Percentiles rank a stretch among this genome's conserved stretches.
Conservation (phyloP, 2,888 invertebrate genomes). For the Trypoxylon attenuatum region DNA sequence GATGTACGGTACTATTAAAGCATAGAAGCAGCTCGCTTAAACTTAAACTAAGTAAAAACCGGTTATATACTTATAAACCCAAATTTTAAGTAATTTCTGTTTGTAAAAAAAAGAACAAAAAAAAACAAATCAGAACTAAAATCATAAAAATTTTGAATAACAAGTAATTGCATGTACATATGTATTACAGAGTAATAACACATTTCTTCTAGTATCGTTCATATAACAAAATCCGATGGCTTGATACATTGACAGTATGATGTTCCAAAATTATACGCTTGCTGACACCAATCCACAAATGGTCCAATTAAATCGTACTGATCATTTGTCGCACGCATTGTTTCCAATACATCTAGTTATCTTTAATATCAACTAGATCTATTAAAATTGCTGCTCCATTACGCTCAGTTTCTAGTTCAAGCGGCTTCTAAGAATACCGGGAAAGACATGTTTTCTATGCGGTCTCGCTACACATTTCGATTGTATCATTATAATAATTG, state of each 20-base stretch:
- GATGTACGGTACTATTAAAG: too few species aligned
- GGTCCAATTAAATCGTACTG: neutral
- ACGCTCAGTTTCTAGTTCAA: conserved; percentile 7
- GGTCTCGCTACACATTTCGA: conserved; percentile 30
- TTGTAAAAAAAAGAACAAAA: neutral
- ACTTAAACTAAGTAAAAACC: too few species aligned
- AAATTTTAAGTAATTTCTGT: neutral
- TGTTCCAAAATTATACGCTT: neutral
- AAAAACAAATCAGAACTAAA: neutral
- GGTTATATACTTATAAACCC: neutral
- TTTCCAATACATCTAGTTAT: conserved; percentile 16
- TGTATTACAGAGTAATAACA: too few species aligned
- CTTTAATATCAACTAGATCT: conserved; percentile 32
- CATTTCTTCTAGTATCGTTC: neutral
- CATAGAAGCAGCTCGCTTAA: too few species aligned
- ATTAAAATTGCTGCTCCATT: conserved; percentile 19
- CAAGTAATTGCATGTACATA: too few species aligned
- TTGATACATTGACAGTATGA: neutral
- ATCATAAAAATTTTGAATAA: neutral
- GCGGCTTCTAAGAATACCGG: neutral
- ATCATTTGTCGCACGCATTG: neutral
- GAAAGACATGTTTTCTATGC: neutral
- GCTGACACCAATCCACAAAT: neutral
- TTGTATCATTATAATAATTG: conserved; percentile 3
- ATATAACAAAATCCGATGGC: too few species aligned